A percentile compares a stretch with the other conserved stretches of the same genome.
These are phyloP conservation scores for Calycopis cecrops DNA, from an alignment of 1,140 invertebrate species.

Conservation along the genomic window DNA sequence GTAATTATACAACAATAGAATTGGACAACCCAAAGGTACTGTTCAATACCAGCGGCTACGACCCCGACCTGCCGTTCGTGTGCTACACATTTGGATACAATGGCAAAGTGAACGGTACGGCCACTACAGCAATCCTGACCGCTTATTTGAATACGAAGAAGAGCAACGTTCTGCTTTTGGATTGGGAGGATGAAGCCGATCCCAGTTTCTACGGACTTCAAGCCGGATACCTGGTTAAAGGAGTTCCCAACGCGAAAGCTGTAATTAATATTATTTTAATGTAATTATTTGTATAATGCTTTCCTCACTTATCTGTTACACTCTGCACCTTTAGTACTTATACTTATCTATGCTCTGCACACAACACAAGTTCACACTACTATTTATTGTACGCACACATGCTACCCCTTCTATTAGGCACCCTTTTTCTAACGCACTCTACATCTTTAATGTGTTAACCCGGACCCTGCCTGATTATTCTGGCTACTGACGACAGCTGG, in stretches of 20 bases:
- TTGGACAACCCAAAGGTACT: constrained; percentile 34
- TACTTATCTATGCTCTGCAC: no score
- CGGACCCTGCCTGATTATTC: no score
- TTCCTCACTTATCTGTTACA: no score
- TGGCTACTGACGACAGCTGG: no score
- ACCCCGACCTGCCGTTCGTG: constrained; percentile 38
- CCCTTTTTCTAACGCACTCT: no score
- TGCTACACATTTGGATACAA: constrained; percentile 59
- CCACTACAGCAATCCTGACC: constrained; percentile 47
- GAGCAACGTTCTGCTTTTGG: constrained; percentile 52
- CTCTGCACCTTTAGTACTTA: no score
- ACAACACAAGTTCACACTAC: no score
- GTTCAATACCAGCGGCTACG: constrained; percentile 38
- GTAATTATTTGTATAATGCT: no score
- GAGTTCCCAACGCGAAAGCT: constrained; percentile 52
- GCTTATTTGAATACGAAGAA: constrained; percentile 48
- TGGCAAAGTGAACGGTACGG: constrained; percentile 42
- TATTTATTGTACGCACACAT: no score
- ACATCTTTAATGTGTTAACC: no score
- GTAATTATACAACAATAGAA: constrained; percentile 33
- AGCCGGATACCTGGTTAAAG: constrained; percentile 44
- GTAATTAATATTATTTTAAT: constrained; percentile 30
- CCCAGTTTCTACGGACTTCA: constrained; percentile 47
- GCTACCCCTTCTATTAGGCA: no score
- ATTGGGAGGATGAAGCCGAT: constrained; percentile 59